Evolutionary conservation across 1,140 invertebrate species (phyloP).

Genomic region (Streblospio benedicti): DNA sequence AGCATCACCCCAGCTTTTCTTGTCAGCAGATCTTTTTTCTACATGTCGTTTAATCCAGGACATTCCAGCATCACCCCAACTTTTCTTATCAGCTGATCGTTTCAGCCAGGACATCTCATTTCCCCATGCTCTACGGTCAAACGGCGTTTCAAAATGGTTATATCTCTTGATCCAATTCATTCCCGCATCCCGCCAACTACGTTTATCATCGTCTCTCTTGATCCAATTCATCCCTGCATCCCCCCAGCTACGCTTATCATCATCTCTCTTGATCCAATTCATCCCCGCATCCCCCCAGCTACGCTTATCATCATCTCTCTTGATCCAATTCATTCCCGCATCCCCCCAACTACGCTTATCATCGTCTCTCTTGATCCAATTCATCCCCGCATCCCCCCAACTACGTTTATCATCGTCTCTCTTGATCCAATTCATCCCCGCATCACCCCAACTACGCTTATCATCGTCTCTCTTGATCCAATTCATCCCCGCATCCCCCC

Average conservation of each 20-base stretch:
- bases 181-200: neutral
- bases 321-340: neutral
- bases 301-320: neutral
- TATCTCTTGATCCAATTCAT: conserved; percentile 6
- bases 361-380: conserved; percentile 1
- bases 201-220: neutral
- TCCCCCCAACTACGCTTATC: conserved; percentile 8
- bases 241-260: conserved; percentile 5
- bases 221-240: conserved; percentile 5
- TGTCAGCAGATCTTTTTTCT: neutral
- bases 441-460: conserved; percentile 7
- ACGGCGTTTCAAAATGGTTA: neutral
- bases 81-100: conserved; percentile 1
- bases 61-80: conserved; percentile 7
- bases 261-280: conserved; percentile 5
- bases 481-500: neutral
- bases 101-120: conserved; percentile 13
- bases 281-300: conserved; percentile 11
- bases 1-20: neutral
- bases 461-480: conserved; percentile 1
- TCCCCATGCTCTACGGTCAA: neutral
- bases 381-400: neutral
- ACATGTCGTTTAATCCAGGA: neutral
- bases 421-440: neutral
- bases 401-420: neutral